Base-by-base conservation (phyloP, 2,797 vertebrate species). In the Alosa sapidissima region DNA sequence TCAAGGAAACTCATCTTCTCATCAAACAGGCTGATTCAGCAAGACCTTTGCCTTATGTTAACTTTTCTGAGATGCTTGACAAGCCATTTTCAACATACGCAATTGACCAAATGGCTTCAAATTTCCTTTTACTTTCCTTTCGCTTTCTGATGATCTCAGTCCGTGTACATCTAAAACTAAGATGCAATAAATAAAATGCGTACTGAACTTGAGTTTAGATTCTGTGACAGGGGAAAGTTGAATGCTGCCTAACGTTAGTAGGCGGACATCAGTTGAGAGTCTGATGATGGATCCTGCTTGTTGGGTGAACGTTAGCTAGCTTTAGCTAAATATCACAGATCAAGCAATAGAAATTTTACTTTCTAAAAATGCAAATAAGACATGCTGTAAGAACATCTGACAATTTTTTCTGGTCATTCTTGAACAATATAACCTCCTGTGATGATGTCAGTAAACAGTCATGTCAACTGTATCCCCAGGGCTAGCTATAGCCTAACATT, bases 1-100 rank as follows among this genome's bases (percentile, higher is more conserved):
- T 87, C 84, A 24, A 72, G 16, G 68, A 75, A 45, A 75, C 33
- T 75, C 68, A 75, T 75, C 14, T 75, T 75, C 33, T 75, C 41
- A 45, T 41, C 36, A 45, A 19, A 5, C 68, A 41, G 68, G 68
- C 33, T 41, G 10, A 5, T 75, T 75, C 33, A 41, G 36, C 68
- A 75, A 75, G 68, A 75, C 36, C 68, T 41, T 2, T 16, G 68
- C 41, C 68, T 33, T 75, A 75, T 75, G 68, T 75, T 41, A 75
- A 19, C 9, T 75, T 16, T 41, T 33, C 68, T 75, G 68, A 75
- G 68, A 75, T 19, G 33, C 33, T 45, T 75, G 33, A 45, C 68
- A 45, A 19, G 3, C 68, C 68, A 75, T 75, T 45, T 45, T 75
- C 60, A 45, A 41, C 11, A 13, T 14, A 41, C 33, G 3, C 36